Conservation (phyloP, 2,797 vertebrate species). For the Sciaenops ocellatus region DNA sequence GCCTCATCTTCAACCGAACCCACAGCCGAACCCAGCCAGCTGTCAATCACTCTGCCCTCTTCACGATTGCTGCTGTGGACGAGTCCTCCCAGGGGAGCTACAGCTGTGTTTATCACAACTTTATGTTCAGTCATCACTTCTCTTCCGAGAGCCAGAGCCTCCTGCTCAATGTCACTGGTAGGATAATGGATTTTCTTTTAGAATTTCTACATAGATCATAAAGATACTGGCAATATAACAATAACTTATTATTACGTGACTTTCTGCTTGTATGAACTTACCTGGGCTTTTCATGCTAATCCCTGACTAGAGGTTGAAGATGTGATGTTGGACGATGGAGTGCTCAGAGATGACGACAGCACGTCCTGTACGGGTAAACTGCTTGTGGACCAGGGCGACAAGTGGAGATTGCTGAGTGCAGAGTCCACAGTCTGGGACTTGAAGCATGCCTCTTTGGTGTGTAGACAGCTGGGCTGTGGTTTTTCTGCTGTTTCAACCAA, state of each 20-base stretch:
- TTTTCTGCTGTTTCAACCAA: slow-evolving; percentile 15
- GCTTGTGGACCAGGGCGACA: accelerated
- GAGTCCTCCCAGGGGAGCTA: slow-evolving; percentile 43
- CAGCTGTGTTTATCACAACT: slow-evolving; percentile 57
- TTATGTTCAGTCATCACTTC: slow-evolving; percentile 31
- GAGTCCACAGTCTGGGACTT: slow-evolving; percentile 27
- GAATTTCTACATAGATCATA: neutral
- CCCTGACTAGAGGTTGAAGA: neutral
- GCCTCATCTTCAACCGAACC: slow-evolving; percentile 29
- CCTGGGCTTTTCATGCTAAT: neutral
- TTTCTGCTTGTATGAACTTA: neutral
- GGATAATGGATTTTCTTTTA: neutral
- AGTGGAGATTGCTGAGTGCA: neutral
- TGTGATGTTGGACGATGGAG: slow-evolving; percentile 14
- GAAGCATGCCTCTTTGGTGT: slow-evolving; percentile 40
- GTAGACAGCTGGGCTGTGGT: slow-evolving; percentile 38
- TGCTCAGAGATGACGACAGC: neutral
- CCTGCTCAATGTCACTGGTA: slow-evolving; percentile 41
- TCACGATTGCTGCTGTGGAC: slow-evolving; percentile 26
- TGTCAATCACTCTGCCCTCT: slow-evolving; percentile 52
- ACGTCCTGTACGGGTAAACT: neutral
- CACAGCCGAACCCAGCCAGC: slow-evolving; percentile 24
- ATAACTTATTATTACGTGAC: neutral
- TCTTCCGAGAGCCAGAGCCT: slow-evolving; percentile 38
- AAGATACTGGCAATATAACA: neutral